Evolutionary conservation across 2,888 invertebrate species (phyloP), one percentile per base, ranked within the genome.

Genomic region (Calameuta pallipes): DNA sequence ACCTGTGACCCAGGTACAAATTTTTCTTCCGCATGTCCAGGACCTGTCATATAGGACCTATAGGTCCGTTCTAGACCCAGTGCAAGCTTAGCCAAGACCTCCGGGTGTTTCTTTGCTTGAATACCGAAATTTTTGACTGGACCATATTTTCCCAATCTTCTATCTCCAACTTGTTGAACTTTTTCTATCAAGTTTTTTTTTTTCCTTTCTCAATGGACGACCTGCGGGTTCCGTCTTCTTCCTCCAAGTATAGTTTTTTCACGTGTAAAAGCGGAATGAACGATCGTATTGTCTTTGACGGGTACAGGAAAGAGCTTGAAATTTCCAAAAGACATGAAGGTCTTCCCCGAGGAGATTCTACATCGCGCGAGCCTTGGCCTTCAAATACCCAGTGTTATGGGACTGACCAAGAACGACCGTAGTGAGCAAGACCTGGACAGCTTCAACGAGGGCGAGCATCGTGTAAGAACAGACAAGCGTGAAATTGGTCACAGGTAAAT

Each of bases 401-500:
- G 83, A 11, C 79, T 87, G n/a, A 82, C 80, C 75, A 87, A 87
- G 79, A 89, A 90, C 80, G 87, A 90, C 83, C 86, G 87, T 75
- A 89, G 88, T 74, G 90, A 90, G 75, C 87, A 89, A 78, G 90
- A 90, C 77, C 81, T 90, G 82, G 90, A 90, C 81, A 87, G 85
- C 79, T 91, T 87, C 83, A 89, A 85, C 33, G 88, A 89, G 76
- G 90, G 89, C 78, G 83, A 82, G 70, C 82, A 85, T 31, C 78
- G 75, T n/a, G 84, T 85, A 75, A 86, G 87, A 78, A 86, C 87
- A 36, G 89, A 91, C 83, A 90, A 90, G 74, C 88, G 91, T 33
- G 91, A 91, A 84, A 83, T 91, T 56, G 86, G 89, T 76, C 91
- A 91, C 89, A 91, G 91, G 91, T 91, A 90, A 85, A 80, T 34